A percentile compares a stretch with the other conserved stretches of the same genome.
These are phyloP conservation scores for Heliconius ethilla DNA, from an alignment of 2,888 invertebrate species.

Conservation along the genomic window DNA sequence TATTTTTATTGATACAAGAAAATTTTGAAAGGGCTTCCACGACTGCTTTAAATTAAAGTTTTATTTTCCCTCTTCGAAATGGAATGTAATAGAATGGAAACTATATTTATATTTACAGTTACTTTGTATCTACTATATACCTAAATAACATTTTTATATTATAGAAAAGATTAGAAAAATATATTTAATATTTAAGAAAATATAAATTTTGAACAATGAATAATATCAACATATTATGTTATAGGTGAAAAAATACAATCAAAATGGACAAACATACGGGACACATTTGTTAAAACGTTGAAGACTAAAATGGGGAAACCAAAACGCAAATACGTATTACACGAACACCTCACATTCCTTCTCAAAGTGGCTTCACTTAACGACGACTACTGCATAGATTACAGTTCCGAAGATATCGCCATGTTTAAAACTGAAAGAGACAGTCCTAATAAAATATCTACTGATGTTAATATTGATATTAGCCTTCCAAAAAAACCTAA, in stretches of 20 bases:
- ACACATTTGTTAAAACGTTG: conserved; percentile 69
- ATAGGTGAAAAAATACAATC: conserved; percentile 65
- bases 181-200: too few species aligned
- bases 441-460: conserved; percentile 39
- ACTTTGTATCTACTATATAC: too few species aligned
- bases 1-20: too few species aligned
- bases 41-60: too few species aligned
- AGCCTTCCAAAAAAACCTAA: conserved; percentile 51
- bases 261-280: conserved; percentile 75
- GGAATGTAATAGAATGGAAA: not conserved
- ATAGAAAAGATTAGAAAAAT: too few species aligned
- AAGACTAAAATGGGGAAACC: conserved; percentile 61
- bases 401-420: conserved; percentile 41
- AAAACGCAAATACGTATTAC: conserved; percentile 62
- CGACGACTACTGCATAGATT: conserved; percentile 48
- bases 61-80: not conserved
- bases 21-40: too few species aligned
- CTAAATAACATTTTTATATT: too few species aligned
- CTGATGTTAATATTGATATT: conserved; percentile 31
- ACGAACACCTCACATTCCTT: conserved; percentile 67
- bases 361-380: conserved; percentile 53
- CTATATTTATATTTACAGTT: not conserved
- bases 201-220: too few species aligned
- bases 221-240: conserved; percentile 42
- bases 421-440: conserved; percentile 42